Conservation (phyloP, 2,113 vertebrate species). For the Spea bombifrons region DNA sequence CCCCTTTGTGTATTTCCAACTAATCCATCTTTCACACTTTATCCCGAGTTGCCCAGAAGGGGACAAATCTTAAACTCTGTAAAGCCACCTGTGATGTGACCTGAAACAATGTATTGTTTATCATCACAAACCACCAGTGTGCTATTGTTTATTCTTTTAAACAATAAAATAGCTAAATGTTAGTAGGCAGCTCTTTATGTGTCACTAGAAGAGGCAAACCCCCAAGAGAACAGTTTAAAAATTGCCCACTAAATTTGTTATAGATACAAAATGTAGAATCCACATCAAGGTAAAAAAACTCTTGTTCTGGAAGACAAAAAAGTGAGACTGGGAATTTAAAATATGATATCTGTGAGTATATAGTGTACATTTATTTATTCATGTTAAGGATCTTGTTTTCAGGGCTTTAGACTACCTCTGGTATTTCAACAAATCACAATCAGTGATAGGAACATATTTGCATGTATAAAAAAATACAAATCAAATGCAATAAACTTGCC, state of each 20-base stretch:
- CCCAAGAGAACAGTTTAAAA: conserved; percentile 32
- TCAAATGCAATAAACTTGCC: no score
- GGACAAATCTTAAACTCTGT: conserved; percentile 7
- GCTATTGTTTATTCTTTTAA: conserved; percentile 40
- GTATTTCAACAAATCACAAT: no score
- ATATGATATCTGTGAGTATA: no score
- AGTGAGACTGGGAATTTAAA: no score
- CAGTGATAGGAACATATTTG: no score
- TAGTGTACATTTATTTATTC: no score
- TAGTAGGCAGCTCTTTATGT: conserved; percentile 34
- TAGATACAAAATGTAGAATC: conserved; percentile 25
- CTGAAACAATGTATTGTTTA: conserved; percentile 29
- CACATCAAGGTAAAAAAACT: conserved; percentile 20
- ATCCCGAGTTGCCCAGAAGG: conserved; percentile 22
- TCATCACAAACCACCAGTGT: conserved; percentile 33
- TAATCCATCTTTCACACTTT: conserved; percentile 18
- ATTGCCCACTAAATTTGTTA: conserved; percentile 28
- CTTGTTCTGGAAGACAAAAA: background rate
- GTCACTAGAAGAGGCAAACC: conserved; percentile 15
- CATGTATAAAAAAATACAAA: no score
- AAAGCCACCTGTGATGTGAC: conserved; percentile 33
- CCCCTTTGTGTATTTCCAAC: conserved; percentile 12
- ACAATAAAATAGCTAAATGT: conserved; percentile 29
- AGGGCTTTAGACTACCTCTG: no score
- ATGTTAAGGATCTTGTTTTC: no score